These are phyloP conservation scores for Eleutherodactylus coqui DNA, from an alignment of 2,797 vertebrate species.

Conservation along the genomic window DNA sequence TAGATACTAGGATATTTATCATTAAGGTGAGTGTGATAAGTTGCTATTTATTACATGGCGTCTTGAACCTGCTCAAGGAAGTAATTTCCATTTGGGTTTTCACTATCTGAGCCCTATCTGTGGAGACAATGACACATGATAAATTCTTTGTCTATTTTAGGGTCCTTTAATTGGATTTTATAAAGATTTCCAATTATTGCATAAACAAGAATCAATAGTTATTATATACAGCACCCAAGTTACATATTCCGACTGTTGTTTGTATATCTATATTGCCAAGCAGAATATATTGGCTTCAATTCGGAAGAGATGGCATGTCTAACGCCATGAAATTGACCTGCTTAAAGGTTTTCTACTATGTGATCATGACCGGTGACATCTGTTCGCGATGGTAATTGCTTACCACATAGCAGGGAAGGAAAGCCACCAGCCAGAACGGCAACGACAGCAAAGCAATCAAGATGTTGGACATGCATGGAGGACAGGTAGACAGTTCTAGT, in stretches of 20 bases:
- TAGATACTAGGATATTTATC: not conserved
- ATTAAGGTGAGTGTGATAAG: not conserved
- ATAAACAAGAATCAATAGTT: not conserved
- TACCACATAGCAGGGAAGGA: slow-evolving; percentile 82
- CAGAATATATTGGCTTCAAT: slow-evolving; percentile 68
- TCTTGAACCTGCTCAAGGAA: not conserved
- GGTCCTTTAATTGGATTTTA: not conserved
- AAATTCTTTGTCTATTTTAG: not conserved
- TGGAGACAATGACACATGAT: not conserved
- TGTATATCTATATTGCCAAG: slow-evolving; percentile 35
- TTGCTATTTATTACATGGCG: not conserved
- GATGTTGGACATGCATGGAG: slow-evolving; percentile 73
- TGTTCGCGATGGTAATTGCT: slow-evolving; percentile 85
- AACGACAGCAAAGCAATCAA: slow-evolving; percentile 75
- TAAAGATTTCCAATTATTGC: slow-evolving; percentile 4
- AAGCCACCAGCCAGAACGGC: slow-evolving; percentile 69
- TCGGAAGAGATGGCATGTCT: slow-evolving; percentile 82
- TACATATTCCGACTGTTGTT: not conserved
- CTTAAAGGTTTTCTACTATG: slow-evolving; percentile 83
- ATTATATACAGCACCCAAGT: not conserved
- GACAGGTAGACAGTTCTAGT: slow-evolving; percentile 74
- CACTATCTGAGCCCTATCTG: not conserved
- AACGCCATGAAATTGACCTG: slow-evolving; percentile 89
- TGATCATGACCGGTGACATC: slow-evolving; percentile 87
- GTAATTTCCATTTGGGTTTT: not conserved